These are phyloP conservation scores for Myrmecophaga tridactyla DNA, from an alignment of 2,113 vertebrate genomes.

Conservation along the genomic window DNA sequence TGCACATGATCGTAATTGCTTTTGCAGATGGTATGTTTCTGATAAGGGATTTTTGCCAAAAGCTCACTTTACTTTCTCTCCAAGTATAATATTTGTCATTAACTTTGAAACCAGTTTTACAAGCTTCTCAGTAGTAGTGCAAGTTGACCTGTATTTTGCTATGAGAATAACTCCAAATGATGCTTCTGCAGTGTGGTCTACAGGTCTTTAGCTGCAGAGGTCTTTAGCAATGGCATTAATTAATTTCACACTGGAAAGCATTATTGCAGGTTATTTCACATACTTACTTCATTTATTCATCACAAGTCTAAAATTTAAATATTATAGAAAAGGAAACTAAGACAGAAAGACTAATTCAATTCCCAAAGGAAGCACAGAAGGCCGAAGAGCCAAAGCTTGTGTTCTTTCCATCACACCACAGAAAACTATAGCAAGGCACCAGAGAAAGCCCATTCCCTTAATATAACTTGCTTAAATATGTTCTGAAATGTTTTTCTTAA, in stretches of 20 bases:
- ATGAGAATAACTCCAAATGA: constrained; percentile 34
- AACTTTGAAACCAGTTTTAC: constrained; percentile 77
- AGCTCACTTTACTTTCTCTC: constrained; percentile 74
- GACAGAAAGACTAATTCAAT: neutral
- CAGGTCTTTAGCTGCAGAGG: no score
- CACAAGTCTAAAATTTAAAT: constrained; percentile 28
- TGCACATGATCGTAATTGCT: constrained; percentile 58
- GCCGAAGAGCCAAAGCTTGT: neutral
- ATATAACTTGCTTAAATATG: neutral
- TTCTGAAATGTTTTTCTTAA: constrained; percentile 37
- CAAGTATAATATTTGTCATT: constrained; percentile 74
- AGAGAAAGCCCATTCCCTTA: neutral
- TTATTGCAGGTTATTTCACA: constrained; percentile 5
- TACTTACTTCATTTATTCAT: constrained; percentile 18
- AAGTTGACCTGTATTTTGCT: constrained; percentile 56
- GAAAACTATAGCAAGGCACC: neutral
- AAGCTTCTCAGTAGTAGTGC: constrained; percentile 49
- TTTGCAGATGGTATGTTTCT: constrained; percentile 70
- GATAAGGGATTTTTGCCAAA: constrained; percentile 71
- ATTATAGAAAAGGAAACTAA: constrained; percentile 37
- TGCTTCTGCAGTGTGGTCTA: neutral
- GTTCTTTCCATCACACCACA: neutral
- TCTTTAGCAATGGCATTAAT: constrained; percentile 31
- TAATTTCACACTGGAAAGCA: constrained; percentile 34
- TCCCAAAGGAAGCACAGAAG: neutral